phyloP scores from a whole-genome alignment of 2,888 invertebrate species.

The Galerucella calmariensis region DNA sequence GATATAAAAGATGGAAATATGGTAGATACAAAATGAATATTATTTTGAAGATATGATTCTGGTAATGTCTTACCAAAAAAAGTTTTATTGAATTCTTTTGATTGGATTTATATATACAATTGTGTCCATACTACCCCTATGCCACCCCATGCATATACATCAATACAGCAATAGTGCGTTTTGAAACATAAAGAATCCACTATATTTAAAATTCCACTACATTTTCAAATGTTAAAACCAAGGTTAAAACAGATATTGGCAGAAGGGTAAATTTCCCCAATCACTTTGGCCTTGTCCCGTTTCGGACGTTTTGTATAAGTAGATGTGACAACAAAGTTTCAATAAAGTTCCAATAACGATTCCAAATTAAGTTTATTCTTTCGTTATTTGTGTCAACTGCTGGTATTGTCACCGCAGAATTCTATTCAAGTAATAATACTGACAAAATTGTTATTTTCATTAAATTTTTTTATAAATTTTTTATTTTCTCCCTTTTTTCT shows the following conservation, averaged over 20 bases:
- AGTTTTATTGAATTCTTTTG: too few species aligned
- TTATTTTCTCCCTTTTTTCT: too few species aligned
- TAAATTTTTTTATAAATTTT: too few species aligned
- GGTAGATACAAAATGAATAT: too few species aligned
- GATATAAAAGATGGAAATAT: too few species aligned
- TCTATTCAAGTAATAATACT: constrained; percentile 1
- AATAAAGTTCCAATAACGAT: constrained; percentile 47
- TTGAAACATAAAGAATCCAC: neutral
- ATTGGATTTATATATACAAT: too few species aligned
- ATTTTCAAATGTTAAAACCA: neutral
- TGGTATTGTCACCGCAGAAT: constrained; percentile 28
- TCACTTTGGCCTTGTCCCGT: constrained; percentile 1
- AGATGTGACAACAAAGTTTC: constrained; percentile 43
- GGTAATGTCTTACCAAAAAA: too few species aligned
- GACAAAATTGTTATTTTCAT: neutral
- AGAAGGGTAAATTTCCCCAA: neutral
- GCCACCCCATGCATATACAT: neutral
- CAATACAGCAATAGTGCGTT: neutral
- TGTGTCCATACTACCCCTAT: too few species aligned
- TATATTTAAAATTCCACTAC: neutral
- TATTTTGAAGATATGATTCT: too few species aligned
- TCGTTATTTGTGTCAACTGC: constrained; percentile 36
- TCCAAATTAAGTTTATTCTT: constrained; percentile 43
- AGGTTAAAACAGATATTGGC: neutral
- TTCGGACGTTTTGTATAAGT: constrained; percentile 31